A percentile compares a stretch with the other conserved stretches of the same genome.
These are phyloP conservation scores for Henricia sp. DNA, from an alignment of 53 echinoderm and acorn worm genomes.

Conservation along the genomic window DNA sequence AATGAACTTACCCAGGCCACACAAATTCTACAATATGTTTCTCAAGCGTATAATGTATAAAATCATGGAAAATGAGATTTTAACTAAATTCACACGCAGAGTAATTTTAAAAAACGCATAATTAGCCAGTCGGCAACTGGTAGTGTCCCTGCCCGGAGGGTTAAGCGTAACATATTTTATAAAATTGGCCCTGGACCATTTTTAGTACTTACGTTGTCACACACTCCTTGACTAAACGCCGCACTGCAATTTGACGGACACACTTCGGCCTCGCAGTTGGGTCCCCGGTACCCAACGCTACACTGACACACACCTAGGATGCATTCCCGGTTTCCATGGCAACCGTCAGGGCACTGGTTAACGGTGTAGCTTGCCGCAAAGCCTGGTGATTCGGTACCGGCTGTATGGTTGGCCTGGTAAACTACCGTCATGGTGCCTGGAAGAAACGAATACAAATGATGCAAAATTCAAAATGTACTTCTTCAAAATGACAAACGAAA, in stretches of 20 bases:
- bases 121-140: too few species aligned
- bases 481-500: too few species aligned
- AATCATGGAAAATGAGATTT: too few species aligned
- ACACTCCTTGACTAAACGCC: constrained; percentile 59
- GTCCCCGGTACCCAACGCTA: constrained; percentile 63
- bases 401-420: constrained; percentile 80
- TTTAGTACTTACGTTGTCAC: constrained; percentile 65
- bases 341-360: constrained; percentile 68
- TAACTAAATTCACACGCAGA: too few species aligned
- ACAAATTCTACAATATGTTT: too few species aligned
- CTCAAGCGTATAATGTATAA: too few species aligned
- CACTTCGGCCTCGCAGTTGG: constrained; percentile 62
- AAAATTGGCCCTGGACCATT: too few species aligned
- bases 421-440: constrained; percentile 86
- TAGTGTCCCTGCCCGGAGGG: too few species aligned
- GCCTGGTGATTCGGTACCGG: constrained; percentile 54
- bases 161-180: too few species aligned
- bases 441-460: too few species aligned
- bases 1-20: too few species aligned
- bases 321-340: constrained; percentile 73
- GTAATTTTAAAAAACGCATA: too few species aligned
- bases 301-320: constrained; percentile 74
- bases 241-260: constrained; percentile 80
- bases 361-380: constrained; percentile 84
- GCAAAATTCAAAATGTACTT: not conserved